Evolutionary conservation across 2,888 invertebrate genomes (phyloP), one percentile per base, ranked within the genome.

Genomic region (Clusia tigrina): DNA sequence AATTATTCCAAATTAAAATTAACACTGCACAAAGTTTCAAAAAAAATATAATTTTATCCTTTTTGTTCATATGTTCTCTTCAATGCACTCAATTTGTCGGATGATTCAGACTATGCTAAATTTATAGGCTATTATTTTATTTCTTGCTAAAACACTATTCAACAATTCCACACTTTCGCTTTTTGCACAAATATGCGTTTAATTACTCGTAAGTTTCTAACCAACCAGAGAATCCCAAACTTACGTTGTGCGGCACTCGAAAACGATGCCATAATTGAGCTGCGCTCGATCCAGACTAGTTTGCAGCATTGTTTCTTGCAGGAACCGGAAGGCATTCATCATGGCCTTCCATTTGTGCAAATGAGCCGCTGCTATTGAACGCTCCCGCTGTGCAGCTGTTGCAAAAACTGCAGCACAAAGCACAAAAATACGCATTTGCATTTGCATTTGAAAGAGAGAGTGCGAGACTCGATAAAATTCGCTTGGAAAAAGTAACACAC

Each of bases 201-300:
- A 32, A 32, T 32, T 5, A 12, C 5, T 32, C 12, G 32, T 9
- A 5, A 32, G 12, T 12, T 32, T 32, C 5, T 9, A 32, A 9
- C 32, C 32, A 32, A 9, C 5, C 6, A 12, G 5, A 5, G 12
- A 32, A 32, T 42, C 42, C 42, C 12, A 15, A 42, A 74, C 80
- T 77, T 71, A 80, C 80, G 72, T 72, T 66, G 78, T 78, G 57
- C 79, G 79, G 55, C 79, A 80, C 67, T 79, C 74, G 25, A 80
- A 80, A 32, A 80, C 69, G 18, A 80, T 80, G 6, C 74, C 81
- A 42, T 76, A 69, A 60, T 80, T 80, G 1, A 78, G 72, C 60
- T 76, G 73, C 1, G 79, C 80, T 3, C 77, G 74, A 58, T 78
- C 73, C 52, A 80, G 66, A 55, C 76, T 80, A 18, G 68, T 73